Percentiles rank a stretch among this genome's conserved stretches.
Evolutionary conservation across 2,113 vertebrate genomes (phyloP).

Genomic region (Esox niger): DNA sequence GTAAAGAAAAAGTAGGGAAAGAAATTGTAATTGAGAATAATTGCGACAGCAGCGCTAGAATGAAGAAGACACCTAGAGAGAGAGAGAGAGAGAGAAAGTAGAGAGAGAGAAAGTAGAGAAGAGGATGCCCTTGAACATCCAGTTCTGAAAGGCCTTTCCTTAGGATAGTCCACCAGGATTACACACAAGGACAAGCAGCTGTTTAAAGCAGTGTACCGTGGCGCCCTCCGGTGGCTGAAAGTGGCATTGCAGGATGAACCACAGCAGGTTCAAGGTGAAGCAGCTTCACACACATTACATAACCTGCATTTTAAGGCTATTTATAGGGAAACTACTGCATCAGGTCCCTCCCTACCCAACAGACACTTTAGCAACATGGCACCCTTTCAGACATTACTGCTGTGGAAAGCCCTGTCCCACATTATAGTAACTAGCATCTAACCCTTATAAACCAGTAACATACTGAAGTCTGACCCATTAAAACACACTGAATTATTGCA

Average conservation of each 20-base stretch:
- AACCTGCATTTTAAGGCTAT: constrained; percentile 37
- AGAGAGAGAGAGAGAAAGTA: background rate
- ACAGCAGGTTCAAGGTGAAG: constrained; percentile 68
- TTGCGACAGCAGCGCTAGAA: background rate
- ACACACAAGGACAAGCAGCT: constrained; percentile 41
- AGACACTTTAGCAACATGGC: background rate
- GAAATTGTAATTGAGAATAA: background rate
- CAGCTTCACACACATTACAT: constrained; percentile 44
- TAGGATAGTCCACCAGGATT: constrained; percentile 37
- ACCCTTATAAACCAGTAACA: background rate
- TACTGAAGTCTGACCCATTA: background rate
- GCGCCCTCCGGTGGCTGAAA: constrained; percentile 64
- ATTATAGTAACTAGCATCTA: background rate
- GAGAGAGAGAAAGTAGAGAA: constrained; percentile 18
- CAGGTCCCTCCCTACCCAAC: constrained; percentile 12
- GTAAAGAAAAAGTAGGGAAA: background rate
- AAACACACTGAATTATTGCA: background rate
- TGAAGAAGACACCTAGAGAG: background rate
- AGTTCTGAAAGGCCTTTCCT: constrained; percentile 41
- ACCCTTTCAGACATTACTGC: background rate
- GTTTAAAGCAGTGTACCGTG: constrained; percentile 12
- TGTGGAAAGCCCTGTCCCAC: background rate
- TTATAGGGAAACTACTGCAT: constrained; percentile 41
- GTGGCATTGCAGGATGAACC: constrained; percentile 29
- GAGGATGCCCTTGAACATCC: constrained; percentile 54